Base-by-base conservation (phyloP, 2,797 vertebrate species). In the Pteropus rufus region DNA sequence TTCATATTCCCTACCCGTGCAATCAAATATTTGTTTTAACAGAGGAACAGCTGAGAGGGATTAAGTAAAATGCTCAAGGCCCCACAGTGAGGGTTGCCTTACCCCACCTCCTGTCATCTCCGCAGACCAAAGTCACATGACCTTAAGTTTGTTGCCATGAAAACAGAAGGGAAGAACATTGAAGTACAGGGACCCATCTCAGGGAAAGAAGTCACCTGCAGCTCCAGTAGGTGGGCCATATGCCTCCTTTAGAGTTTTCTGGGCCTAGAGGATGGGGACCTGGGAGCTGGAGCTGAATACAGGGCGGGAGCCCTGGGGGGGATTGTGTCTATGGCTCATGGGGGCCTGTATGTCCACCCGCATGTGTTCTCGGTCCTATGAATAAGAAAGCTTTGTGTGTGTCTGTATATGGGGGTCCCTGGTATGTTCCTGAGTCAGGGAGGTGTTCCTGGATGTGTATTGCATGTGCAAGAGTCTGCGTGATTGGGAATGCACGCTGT, bases 391-490 rank as follows among this genome's bases (percentile, higher is more conserved):
- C 36, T 10, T 0, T 1, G 2, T 1, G 5, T 91, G 82, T 54
- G 84, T 70, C 86, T 56, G 44, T 29, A 2, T 62, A 58, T 23
- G 19, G 16, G 24, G 5, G 0, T 69, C 49, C 62, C 52, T 73
- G 64, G 36, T 9, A 0, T 34, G 79, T 24, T 46, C 5, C 10
- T 31, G 73, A 67, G 60, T 49, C 4, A 6, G 34, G 49, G 6
- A 31, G 18, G 41, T 26, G 16, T 54, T 23, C 54, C 21, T 0
- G 24, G n/a, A 64, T 26, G 23, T 31, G 60, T 62, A 49, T 49
- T 80, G 91, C 21, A 19, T 0, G 2, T 7, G 46, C 29, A 3
- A 18, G 2, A 12, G 29, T 1, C 18, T 1, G 21, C 0, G 23
- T 26, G n/a, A 14, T 58, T 7, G 12, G 41, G 10, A 9, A 44